These are phyloP conservation scores for Phrynocephalus forsythii DNA, from an alignment of 2,797 vertebrate species.

Conservation along the genomic window DNA sequence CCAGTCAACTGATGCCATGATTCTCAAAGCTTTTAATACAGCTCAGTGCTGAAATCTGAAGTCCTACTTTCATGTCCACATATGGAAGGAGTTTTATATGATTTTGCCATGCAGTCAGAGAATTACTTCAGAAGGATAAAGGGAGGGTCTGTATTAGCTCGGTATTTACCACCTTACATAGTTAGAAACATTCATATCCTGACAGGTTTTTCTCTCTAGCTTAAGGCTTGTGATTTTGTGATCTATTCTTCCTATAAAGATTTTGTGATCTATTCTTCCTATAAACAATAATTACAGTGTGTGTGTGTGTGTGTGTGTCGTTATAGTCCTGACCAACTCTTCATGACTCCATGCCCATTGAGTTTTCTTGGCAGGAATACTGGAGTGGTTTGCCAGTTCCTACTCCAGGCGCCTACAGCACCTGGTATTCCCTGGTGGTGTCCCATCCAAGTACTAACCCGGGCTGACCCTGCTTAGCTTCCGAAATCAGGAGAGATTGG, in stretches of 20 bases:
- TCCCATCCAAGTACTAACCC: too few relatives aligned
- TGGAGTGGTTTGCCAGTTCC: too few relatives aligned
- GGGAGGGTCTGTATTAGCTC: neutral
- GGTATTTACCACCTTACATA: neutral
- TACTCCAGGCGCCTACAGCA: too few relatives aligned
- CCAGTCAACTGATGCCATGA: conserved; percentile 70
- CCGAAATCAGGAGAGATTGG: too few relatives aligned
- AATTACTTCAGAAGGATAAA: neutral
- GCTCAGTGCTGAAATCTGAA: neutral
- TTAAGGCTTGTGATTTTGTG: neutral
- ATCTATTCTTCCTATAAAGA: too few relatives aligned
- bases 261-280: neutral
- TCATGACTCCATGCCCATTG: too few relatives aligned
- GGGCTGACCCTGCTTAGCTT: too few relatives aligned
- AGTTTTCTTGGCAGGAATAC: too few relatives aligned
- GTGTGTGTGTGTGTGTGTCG: too few relatives aligned
- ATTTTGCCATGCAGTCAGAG: neutral
- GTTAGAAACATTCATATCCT: neutral
- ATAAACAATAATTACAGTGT: neutral
- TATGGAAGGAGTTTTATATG: neutral
- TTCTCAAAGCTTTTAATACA: conserved; percentile 12
- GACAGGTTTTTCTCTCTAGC: neutral
- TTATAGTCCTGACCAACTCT: too few relatives aligned
- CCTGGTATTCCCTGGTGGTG: too few relatives aligned
- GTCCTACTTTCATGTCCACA: neutral